A percentile compares a stretch with the other conserved stretches of the same genome.
Evolutionary conservation across 1,140 invertebrate genomes (phyloP).

Genomic region (Ceratina australensis): DNA sequence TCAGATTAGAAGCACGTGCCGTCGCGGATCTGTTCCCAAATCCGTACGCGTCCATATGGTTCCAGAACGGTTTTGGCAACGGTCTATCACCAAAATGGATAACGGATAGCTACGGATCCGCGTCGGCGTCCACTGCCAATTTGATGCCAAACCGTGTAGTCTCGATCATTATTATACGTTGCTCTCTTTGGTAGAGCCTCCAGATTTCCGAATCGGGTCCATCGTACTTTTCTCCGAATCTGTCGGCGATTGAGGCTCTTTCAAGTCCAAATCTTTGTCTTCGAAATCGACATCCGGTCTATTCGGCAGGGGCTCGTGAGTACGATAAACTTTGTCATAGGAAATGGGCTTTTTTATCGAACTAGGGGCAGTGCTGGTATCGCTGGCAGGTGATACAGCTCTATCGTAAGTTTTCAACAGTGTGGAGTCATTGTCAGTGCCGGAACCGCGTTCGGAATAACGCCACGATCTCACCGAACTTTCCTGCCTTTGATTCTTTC

Average conservation of each 20-base stretch:
- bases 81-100: too few species aligned
- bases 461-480: conserved; percentile 70
- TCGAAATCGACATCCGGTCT: conserved; percentile 88
- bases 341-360: conserved; percentile 82
- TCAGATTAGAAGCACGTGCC: too few species aligned
- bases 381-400: conserved; percentile 64
- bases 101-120: too few species aligned
- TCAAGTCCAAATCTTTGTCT: conserved; percentile 88
- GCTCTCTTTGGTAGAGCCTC: conserved; percentile 73
- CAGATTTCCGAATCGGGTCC: conserved; percentile 63
- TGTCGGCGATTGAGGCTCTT: conserved; percentile 81
- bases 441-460: conserved; percentile 65
- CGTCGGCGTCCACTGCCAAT: too few species aligned
- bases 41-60: too few species aligned
- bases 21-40: too few species aligned
- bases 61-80: too few species aligned
- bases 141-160: too few species aligned
- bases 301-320: conserved; percentile 88
- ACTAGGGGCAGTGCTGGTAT: conserved; percentile 74
- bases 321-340: conserved; percentile 90
- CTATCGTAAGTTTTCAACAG: conserved; percentile 66
- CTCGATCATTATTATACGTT: conserved; percentile 63
- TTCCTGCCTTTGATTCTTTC: conserved; percentile 57
- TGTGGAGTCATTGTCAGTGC: conserved; percentile 62
- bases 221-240: conserved; percentile 74